Percentiles rank a stretch among this genome's conserved stretches.
These are phyloP conservation scores for Carcinoscorpius rotundicauda DNA, from an alignment of 1,140 invertebrate genomes.

Conservation along the genomic window DNA sequence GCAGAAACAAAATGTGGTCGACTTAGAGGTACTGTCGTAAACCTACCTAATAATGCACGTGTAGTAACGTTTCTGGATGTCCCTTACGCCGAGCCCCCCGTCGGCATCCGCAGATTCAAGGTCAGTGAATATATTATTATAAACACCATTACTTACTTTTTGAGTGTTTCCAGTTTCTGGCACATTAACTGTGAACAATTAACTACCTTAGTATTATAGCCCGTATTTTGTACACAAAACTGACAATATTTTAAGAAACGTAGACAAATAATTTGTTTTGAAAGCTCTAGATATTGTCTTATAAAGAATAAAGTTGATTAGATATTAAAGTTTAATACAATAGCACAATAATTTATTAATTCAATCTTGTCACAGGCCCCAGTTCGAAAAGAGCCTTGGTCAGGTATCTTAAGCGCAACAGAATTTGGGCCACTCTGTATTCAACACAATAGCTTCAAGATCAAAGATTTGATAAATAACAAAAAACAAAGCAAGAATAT, in stretches of 20 bases:
- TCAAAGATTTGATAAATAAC: constrained; percentile 10
- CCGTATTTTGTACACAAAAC: no score
- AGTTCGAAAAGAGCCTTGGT: constrained; percentile 6
- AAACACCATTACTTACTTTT: no score
- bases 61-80: constrained; percentile 46
- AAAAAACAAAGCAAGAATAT: not conserved
- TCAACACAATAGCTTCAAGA: constrained; percentile 9
- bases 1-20: no score
- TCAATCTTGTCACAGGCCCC: constrained; percentile 8
- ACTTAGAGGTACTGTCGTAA: constrained; percentile 5
- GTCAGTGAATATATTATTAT: not conserved
- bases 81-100: constrained; percentile 68
- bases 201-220: no score
- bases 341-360: no score
- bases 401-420: constrained; percentile 10
- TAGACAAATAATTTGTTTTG: no score
- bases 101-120: constrained; percentile 50
- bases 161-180: no score
- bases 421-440: constrained; percentile 10
- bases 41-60: constrained; percentile 8
- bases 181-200: no score
- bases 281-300: no score
- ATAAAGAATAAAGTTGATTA: no score
- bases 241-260: no score
- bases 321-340: no score